A percentile compares a stretch with the other conserved stretches of the same genome.
Conservation (phyloP, 64 coral and sea anemone genomes). For the Porites lutea region DNA sequence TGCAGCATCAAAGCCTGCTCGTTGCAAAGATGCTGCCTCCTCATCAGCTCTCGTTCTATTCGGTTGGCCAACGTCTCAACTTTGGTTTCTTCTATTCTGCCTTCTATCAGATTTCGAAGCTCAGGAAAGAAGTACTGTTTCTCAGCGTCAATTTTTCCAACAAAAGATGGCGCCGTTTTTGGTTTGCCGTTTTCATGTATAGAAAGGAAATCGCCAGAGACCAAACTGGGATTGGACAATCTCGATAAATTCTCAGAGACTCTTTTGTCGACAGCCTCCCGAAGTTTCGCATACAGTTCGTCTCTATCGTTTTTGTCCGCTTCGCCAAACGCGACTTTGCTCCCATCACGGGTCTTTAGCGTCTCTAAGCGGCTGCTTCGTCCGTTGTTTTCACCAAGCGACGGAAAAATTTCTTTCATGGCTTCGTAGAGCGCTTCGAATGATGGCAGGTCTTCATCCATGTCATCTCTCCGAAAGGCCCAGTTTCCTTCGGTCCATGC, state of each 20-base stretch:
- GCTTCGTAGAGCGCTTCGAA: constrained; percentile 24
- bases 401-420: constrained; percentile 29
- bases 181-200: not conserved
- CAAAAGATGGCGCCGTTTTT: constrained; percentile 24
- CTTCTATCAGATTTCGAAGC: constrained; percentile 40
- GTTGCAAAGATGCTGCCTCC: constrained; percentile 22
- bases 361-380: constrained; percentile 15
- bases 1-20: constrained; percentile 53
- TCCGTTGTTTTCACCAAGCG: constrained; percentile 7
- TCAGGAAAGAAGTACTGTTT: constrained; percentile 40
- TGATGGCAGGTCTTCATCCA: constrained; percentile 7
- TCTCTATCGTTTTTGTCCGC: not conserved
- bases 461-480: constrained; percentile 8
- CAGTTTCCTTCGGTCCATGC: constrained; percentile 36
- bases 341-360: constrained; percentile 1
- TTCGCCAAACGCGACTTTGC: not conserved
- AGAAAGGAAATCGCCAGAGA: not conserved
- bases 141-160: not conserved
- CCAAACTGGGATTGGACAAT: constrained; percentile 28
- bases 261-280: constrained; percentile 31
- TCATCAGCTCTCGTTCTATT: constrained; percentile 29
- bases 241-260: constrained; percentile 1
- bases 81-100: constrained; percentile 47
- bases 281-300: constrained; percentile 11
- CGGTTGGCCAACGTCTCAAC: constrained; percentile 37